Evolutionary conservation across 2,888 invertebrate species (phyloP).

Genomic region (Orgyia antiqua): DNA sequence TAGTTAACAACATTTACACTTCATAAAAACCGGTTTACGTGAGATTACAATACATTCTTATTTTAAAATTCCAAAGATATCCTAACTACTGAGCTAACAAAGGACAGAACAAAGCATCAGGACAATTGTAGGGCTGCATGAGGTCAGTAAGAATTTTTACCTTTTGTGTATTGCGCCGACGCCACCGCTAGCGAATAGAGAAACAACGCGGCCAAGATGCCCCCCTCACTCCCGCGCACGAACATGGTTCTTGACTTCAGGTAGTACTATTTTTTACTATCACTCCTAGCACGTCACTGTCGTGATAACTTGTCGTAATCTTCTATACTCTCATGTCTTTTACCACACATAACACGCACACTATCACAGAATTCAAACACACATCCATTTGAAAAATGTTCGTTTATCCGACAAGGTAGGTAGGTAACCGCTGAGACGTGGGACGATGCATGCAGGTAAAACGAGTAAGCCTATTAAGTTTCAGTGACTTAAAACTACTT

Average conservation of each 20-base stretch:
- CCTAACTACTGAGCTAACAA: slow-evolving; percentile 52
- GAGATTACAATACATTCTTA: slow-evolving; percentile 12
- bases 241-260: slow-evolving; percentile 52
- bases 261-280: slow-evolving; percentile 42
- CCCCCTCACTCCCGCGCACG: slow-evolving; percentile 57
- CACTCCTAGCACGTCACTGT: slow-evolving; percentile 62
- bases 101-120: slow-evolving; percentile 57
- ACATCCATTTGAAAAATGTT: slow-evolving; percentile 77
- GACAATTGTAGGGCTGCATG: slow-evolving; percentile 40
- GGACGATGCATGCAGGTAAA: slow-evolving; percentile 74
- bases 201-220: slow-evolving; percentile 54
- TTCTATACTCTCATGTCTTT: slow-evolving; percentile 55
- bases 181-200: slow-evolving; percentile 58
- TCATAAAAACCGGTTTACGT: slow-evolving; percentile 13
- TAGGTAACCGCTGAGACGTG: slow-evolving; percentile 69
- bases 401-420: slow-evolving; percentile 72
- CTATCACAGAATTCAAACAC: slow-evolving; percentile 70
- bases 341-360: slow-evolving; percentile 69
- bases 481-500: slow-evolving; percentile 70
- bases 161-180: slow-evolving; percentile 69
- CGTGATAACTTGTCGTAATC: slow-evolving; percentile 66
- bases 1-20: background rate
- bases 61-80: slow-evolving; percentile 23
- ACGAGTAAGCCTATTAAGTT: slow-evolving; percentile 71
- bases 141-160: slow-evolving; percentile 65